Percentiles rank a stretch among this genome's conserved stretches.
Conservation (phyloP, 1,140 invertebrate species). For the Drosophila dunni region DNA sequence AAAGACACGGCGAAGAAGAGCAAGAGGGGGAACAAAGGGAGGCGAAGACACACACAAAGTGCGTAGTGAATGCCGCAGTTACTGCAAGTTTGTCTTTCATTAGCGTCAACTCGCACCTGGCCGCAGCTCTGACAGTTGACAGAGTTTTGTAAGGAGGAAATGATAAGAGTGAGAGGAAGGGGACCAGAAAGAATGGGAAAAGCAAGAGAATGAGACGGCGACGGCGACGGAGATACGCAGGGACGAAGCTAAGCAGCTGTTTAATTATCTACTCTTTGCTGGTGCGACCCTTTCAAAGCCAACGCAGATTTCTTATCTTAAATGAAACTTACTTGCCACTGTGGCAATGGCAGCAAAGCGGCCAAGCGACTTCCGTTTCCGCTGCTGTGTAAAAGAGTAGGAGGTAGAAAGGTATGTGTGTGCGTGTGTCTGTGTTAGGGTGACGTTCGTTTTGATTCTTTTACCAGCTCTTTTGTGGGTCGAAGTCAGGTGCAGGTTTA, state of each 20-base stretch:
- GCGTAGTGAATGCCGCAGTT: slow-evolving; percentile 4
- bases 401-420: not conserved
- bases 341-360: slow-evolving; percentile 30
- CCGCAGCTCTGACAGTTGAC: slow-evolving; percentile 30
- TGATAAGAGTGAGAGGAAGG: not conserved
- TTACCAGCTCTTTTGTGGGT: slow-evolving; percentile 43
- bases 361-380: slow-evolving; percentile 56
- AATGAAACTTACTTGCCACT: slow-evolving; percentile 65
- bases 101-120: slow-evolving; percentile 36
- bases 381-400: slow-evolving; percentile 13
- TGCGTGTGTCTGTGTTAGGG: slow-evolving; percentile 14
- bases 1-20: slow-evolving; percentile 1
- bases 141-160: not conserved
- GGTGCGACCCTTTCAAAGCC: slow-evolving; percentile 52
- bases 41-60: slow-evolving; percentile 15
- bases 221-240: not conserved
- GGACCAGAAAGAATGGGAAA: not conserved
- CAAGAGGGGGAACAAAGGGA: too few relatives aligned
- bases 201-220: not conserved
- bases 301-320: slow-evolving; percentile 77
- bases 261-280: slow-evolving; percentile 66
- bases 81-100: slow-evolving; percentile 73
- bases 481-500: slow-evolving; percentile 72
- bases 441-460: slow-evolving; percentile 59
- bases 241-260: slow-evolving; percentile 63